Conservation (phyloP, 2,113 vertebrate genomes). For the Anguilla japonica region DNA sequence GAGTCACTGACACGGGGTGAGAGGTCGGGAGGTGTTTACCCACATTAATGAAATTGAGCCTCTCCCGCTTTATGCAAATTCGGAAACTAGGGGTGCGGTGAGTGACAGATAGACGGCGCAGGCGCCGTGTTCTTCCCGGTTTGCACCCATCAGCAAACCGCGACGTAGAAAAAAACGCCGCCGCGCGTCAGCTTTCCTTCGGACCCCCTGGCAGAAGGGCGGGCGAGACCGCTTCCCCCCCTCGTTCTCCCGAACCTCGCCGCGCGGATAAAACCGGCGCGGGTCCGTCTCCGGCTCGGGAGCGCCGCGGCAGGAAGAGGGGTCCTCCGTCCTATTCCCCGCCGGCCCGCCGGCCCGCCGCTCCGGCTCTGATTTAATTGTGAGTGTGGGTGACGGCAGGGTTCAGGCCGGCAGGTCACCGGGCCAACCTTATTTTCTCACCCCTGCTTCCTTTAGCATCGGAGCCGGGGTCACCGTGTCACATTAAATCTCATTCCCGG, state of each 20-base stretch:
- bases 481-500: constrained; percentile 77
- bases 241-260: not conserved
- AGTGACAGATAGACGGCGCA: constrained; percentile 59
- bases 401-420: constrained; percentile 68
- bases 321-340: constrained; percentile 42
- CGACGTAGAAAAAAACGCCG: constrained; percentile 67
- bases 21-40: constrained; percentile 58
- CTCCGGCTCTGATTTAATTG: constrained; percentile 75
- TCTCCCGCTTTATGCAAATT: constrained; percentile 66
- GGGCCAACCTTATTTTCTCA: constrained; percentile 79
- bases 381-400: constrained; percentile 69
- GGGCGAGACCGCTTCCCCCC: not conserved
- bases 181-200: constrained; percentile 59
- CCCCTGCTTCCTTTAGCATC: constrained; percentile 63
- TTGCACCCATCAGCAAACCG: constrained; percentile 66
- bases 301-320: constrained; percentile 41
- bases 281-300: constrained; percentile 37
- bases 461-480: constrained; percentile 76
- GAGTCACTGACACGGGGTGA: constrained; percentile 54
- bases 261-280: constrained; percentile 28
- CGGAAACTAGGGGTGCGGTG: constrained; percentile 49
- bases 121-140: constrained; percentile 58
- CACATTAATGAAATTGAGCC: constrained; percentile 71
- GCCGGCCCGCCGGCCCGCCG: constrained; percentile 30
- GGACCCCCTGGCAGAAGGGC: constrained; percentile 17